Evolutionary conservation across 2,797 vertebrate species (phyloP).

Genomic region (Champsocephalus esox): DNA sequence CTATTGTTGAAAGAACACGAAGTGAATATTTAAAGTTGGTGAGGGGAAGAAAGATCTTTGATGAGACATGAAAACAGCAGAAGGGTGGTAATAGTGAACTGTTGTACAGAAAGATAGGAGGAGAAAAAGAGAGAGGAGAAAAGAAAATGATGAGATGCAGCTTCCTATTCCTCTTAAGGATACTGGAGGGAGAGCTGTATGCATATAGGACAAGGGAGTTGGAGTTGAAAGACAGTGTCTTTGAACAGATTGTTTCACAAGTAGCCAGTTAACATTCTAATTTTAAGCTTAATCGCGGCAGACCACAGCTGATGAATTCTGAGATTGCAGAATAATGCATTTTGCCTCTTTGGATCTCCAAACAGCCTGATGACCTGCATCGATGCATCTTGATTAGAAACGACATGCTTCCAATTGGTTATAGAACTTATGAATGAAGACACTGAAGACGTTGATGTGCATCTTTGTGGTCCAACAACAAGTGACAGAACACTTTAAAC

Average conservation of each 20-base stretch:
- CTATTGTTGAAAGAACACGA: constrained; percentile 83
- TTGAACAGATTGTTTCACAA: too few species aligned
- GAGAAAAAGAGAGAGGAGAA: constrained; percentile 23
- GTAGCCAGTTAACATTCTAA: too few species aligned
- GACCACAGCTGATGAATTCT: too few species aligned
- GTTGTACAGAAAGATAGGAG: constrained; percentile 54
- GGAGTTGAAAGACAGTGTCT: too few species aligned
- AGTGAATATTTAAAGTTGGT: constrained; percentile 79
- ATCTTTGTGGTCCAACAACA: constrained; percentile 14
- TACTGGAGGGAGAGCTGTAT: constrained; percentile 33
- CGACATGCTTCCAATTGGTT: too few species aligned
- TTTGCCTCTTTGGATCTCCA: too few species aligned
- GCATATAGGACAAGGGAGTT: constrained; percentile 12
- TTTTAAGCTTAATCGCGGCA: too few species aligned
- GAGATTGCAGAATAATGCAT: too few species aligned
- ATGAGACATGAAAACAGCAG: constrained; percentile 78
- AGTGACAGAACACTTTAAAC: constrained; percentile 36
- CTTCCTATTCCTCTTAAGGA: constrained; percentile 54
- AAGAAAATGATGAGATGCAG: constrained; percentile 47
- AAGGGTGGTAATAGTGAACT: constrained; percentile 75
- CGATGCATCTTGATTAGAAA: too few species aligned
- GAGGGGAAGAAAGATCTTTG: constrained; percentile 72
- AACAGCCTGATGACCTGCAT: too few species aligned
- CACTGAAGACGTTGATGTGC: constrained; percentile 9
- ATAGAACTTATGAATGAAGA: neutral